Percentiles rank a stretch among this genome's conserved stretches.
Conservation (phyloP, 2,113 vertebrate species). For the Numida meleagris region DNA sequence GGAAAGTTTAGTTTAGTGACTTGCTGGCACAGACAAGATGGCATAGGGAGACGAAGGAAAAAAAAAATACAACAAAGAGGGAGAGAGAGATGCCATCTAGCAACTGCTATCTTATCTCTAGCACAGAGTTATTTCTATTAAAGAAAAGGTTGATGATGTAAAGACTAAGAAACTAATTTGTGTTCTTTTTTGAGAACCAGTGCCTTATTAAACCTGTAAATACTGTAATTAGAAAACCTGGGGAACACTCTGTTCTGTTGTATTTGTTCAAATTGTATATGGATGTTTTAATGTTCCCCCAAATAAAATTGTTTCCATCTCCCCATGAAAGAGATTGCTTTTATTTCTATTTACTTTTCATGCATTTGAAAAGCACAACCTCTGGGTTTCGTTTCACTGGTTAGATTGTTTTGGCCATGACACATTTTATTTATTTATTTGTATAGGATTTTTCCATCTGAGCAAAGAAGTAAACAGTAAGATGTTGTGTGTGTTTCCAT, state of each 20-base stretch:
- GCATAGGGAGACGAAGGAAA: neutral
- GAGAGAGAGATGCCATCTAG: neutral
- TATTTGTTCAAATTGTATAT: conserved; percentile 81
- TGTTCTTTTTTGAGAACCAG: conserved; percentile 81
- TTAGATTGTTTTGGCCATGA: neutral
- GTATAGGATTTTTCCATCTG: neutral
- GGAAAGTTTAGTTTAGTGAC: neutral
- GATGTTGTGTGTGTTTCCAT: neutral
- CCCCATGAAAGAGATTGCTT: neutral
- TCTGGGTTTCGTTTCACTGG: neutral
- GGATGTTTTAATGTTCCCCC: conserved; percentile 80
- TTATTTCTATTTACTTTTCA: neutral
- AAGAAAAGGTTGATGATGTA: conserved; percentile 62
- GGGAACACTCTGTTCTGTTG: conserved; percentile 71
- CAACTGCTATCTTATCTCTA: conserved; percentile 39
- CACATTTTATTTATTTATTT: neutral
- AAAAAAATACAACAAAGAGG: neutral
- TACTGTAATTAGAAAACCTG: conserved; percentile 80
- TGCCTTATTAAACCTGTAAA: conserved; percentile 88
- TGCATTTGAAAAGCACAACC: neutral
- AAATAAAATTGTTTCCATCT: conserved; percentile 83
- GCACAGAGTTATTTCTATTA: conserved; percentile 64
- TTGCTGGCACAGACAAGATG: neutral
- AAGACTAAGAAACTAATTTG: conserved; percentile 59
- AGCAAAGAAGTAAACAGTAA: conserved; percentile 1